Base-by-base conservation (phyloP, 2,113 vertebrate species). In the Craseonycteris thonglongyai region DNA sequence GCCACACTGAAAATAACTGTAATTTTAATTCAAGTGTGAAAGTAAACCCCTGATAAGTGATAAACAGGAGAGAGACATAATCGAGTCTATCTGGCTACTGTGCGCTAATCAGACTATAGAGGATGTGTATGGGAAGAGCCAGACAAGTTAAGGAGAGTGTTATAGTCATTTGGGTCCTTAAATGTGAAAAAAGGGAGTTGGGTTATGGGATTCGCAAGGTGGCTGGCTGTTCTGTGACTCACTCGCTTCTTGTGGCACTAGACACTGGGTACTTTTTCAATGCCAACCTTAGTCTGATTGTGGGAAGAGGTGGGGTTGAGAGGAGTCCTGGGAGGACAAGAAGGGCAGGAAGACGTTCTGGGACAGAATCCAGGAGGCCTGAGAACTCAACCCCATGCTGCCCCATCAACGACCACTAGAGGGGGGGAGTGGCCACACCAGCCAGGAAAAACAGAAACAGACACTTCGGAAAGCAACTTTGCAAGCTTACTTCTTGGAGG, bases 391-490 rank as follows among this genome's bases (percentile, higher is more conserved):
- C 9, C 24, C 28, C 42, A 24, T 24, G 42, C 35, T 78, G 56
- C 4, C 33, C 54, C 74, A 47, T 8, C 2, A 89, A 1, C 35
- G 40, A 63, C 91, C 96, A 96, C 91, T 28, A 94, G 96, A 91
- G 96, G 96, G 94, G 91, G 83, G 65, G 15, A 49, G 40, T 83
- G 82, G 59, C 74, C 80, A 84, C 1, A 59, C 4, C 18, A 86
- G 61, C 45, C 22, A 61, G 42, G 28, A 91, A 49, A 79, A 72
- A 66, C n/a, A 6, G 24, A 13, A n/a, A 47, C 11, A 28, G 47
- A 69, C 6, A 12, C 19, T 47, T 24, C 26, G 18, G 2, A 30
- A 42, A 42, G 8, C 24, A 82, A 5, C 22, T 58, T 72, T 7
- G 8, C 61, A 49, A 40, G 18, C 42, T 49, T 81, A 42, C 38